Percentiles rank a stretch among this genome's conserved stretches.
phyloP scores from a whole-genome alignment of 2,113 vertebrate genomes.

The Hippopotamus amphibius region DNA sequence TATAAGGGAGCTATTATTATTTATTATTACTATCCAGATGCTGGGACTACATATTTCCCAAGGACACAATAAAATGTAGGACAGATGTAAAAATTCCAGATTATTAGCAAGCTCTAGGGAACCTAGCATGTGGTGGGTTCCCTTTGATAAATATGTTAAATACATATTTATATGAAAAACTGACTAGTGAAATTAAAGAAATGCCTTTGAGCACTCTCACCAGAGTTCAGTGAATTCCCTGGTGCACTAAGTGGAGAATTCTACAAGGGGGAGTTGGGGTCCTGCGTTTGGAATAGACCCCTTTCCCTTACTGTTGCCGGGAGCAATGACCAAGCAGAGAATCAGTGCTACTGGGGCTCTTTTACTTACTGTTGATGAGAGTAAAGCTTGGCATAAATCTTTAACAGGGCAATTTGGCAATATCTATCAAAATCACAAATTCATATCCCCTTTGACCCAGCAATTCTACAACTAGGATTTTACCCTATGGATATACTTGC shows the following conservation, averaged over 20 bases:
- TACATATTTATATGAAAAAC: slow-evolving; percentile 53
- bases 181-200: slow-evolving; percentile 39
- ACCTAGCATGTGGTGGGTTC: slow-evolving; percentile 47
- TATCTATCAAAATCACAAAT: neutral
- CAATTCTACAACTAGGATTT: neutral
- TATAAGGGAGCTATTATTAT: slow-evolving; percentile 63
- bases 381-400: neutral
- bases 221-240: neutral
- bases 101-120: slow-evolving; percentile 57
- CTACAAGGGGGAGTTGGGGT: neutral
- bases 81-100: slow-evolving; percentile 63
- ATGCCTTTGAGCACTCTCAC: neutral
- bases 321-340: neutral
- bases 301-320: neutral
- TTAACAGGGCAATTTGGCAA: neutral
- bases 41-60: slow-evolving; percentile 41
- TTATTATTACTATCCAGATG: slow-evolving; percentile 66
- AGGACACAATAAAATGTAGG: slow-evolving; percentile 64
- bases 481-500: neutral
- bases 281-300: neutral
- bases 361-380: neutral
- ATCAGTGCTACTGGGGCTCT: neutral
- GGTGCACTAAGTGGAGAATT: neutral
- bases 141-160: slow-evolving; percentile 69
- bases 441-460: neutral